phyloP scores from a whole-genome alignment of 1,140 invertebrate species.

The Formica exsecta region DNA sequence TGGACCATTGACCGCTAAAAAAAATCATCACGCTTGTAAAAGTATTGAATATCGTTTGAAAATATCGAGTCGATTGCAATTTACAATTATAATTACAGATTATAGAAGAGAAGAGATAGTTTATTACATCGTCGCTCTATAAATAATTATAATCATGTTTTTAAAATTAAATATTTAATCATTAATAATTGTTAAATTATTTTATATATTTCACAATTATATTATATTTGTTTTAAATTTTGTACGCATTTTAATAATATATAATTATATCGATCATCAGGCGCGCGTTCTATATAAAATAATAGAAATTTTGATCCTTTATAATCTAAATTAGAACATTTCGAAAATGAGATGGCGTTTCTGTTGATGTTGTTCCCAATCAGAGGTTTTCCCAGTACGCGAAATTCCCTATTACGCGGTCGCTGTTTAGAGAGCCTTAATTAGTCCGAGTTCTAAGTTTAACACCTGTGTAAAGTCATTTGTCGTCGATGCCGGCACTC shows the following conservation, averaged over 20 bases:
- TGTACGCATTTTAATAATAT: background rate
- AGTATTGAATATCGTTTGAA: background rate
- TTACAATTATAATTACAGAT: background rate
- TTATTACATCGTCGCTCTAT: too few relatives aligned
- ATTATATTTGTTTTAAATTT: background rate
- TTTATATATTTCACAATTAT: background rate
- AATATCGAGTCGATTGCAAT: background rate
- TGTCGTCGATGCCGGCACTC: constrained; percentile 58
- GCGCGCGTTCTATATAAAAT: too few relatives aligned
- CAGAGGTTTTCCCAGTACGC: constrained; percentile 65
- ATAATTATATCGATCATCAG: background rate
- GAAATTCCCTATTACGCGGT: constrained; percentile 72
- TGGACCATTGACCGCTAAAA: constrained; percentile 42
- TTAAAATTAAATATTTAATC: background rate
- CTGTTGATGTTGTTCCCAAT: background rate
- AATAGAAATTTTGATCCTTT: background rate
- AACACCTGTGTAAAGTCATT: constrained; percentile 76
- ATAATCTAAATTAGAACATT: background rate
- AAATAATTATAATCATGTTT: background rate
- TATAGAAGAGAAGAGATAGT: background rate
- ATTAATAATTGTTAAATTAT: background rate
- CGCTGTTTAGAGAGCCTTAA: constrained; percentile 68
- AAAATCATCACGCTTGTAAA: background rate
- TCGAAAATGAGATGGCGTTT: background rate
- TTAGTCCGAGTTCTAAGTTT: constrained; percentile 77